Percentiles rank a stretch among this genome's conserved stretches.
These are phyloP conservation scores for Pagetopsis macropterus DNA, from an alignment of 2,797 vertebrate species.

Conservation along the genomic window DNA sequence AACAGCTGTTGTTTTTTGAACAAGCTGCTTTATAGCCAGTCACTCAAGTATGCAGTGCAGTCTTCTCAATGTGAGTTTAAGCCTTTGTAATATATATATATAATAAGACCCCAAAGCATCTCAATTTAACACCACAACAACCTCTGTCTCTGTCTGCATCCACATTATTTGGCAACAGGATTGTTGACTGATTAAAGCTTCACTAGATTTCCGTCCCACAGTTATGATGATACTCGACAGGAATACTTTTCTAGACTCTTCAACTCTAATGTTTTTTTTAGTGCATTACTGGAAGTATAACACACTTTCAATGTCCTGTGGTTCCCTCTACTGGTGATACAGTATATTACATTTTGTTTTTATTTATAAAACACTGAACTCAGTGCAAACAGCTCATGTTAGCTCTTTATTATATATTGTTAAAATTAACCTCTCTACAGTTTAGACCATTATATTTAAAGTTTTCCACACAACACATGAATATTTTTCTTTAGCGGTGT, in stretches of 20 bases:
- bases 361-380: too few relatives aligned
- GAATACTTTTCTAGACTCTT: neutral
- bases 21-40: neutral
- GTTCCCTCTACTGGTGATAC: constrained; percentile 55
- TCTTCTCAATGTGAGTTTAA: neutral
- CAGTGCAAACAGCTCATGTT: too few relatives aligned
- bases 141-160: neutral
- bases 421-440: too few relatives aligned
- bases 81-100: too few relatives aligned
- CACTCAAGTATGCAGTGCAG: neutral
- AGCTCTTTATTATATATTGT: too few relatives aligned
- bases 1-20: neutral
- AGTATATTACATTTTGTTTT: neutral
- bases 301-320: constrained; percentile 2
- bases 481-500: too few relatives aligned
- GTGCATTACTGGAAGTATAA: neutral
- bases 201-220: constrained; percentile 1
- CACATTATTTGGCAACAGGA: neutral
- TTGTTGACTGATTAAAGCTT: neutral
- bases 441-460: too few relatives aligned
- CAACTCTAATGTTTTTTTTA: neutral
- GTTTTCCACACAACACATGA: too few relatives aligned
- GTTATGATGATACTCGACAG: neutral
- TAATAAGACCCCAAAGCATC: too few relatives aligned
- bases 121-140: too few relatives aligned